Percentiles rank a stretch among this genome's conserved stretches.
Evolutionary conservation across 37 sponge, comb jelly and placozoan species (phyloP).

Genomic region (Tethya wilhelma): DNA sequence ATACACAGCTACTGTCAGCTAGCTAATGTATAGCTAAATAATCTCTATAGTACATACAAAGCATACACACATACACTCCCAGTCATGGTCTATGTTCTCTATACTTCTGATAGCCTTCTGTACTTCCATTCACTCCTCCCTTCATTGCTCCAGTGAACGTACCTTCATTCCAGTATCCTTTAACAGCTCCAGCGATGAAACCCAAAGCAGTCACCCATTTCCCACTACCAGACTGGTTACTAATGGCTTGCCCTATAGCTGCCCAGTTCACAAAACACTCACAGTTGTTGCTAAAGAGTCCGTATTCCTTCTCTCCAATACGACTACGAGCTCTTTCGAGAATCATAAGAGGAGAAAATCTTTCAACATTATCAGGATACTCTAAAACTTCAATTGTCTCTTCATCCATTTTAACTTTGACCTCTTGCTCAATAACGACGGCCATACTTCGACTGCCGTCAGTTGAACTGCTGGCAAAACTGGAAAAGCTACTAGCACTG

Average conservation of each 20-base stretch:
- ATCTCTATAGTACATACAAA: too few relatives aligned
- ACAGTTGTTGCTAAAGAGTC: slow-evolving; percentile 30
- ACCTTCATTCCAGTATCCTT: background rate
- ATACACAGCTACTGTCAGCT: too few relatives aligned
- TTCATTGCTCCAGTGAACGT: background rate
- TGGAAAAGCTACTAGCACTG: background rate
- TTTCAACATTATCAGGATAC: background rate
- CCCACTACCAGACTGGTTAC: slow-evolving; percentile 10
- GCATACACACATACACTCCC: too few relatives aligned
- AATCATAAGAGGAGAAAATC: background rate
- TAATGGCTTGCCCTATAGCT: background rate
- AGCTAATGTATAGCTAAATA: too few relatives aligned
- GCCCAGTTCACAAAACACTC: slow-evolving; percentile 47
- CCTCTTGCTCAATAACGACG: background rate
- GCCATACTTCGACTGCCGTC: background rate
- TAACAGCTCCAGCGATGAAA: background rate
- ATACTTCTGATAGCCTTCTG: background rate
- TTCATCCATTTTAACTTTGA: background rate
- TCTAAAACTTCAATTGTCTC: background rate
- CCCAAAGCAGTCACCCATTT: background rate
- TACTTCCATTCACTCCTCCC: background rate
- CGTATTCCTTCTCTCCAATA: slow-evolving; percentile 3
- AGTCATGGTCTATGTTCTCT: slow-evolving; percentile 4
- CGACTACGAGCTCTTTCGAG: background rate
- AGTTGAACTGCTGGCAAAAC: background rate